Evolutionary conservation across 35 echinoderm and acorn worm species (phyloP).

Genomic region (Ophiothrix spiculata): DNA sequence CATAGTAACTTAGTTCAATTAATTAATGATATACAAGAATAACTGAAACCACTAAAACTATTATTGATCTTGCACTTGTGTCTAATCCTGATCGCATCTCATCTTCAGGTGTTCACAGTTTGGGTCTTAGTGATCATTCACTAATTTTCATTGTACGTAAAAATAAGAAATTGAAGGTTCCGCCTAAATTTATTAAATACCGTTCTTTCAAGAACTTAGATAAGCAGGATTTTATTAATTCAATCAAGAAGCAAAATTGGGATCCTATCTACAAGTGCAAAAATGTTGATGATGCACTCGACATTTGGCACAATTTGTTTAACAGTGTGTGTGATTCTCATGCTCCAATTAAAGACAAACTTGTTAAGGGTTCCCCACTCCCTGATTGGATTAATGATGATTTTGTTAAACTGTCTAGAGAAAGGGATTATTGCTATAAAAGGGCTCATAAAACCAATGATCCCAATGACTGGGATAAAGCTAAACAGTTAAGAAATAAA

Average conservation of each 20-base stretch:
- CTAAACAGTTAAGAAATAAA: background rate
- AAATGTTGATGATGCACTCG: background rate
- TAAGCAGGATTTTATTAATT: background rate
- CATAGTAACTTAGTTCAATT: conserved; percentile 11
- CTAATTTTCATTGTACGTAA: background rate
- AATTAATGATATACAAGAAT: background rate
- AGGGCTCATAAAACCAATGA: background rate
- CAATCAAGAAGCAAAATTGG: background rate
- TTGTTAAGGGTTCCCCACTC: background rate
- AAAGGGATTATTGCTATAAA: background rate
- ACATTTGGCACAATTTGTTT: background rate
- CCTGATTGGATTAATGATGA: background rate
- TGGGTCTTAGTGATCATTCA: background rate
- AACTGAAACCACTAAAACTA: background rate
- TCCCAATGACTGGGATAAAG: background rate
- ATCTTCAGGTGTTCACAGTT: background rate
- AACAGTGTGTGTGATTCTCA: background rate
- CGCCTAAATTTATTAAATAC: background rate
- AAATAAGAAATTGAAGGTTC: background rate
- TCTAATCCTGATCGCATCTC: background rate
- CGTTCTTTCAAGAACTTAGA: background rate
- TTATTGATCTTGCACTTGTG: background rate
- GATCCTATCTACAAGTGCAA: background rate
- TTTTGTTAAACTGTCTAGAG: background rate
- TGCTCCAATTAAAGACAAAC: background rate